Conservation (phyloP, 2,113 vertebrate genomes). For the Gasterosteus nipponicus region DNA sequence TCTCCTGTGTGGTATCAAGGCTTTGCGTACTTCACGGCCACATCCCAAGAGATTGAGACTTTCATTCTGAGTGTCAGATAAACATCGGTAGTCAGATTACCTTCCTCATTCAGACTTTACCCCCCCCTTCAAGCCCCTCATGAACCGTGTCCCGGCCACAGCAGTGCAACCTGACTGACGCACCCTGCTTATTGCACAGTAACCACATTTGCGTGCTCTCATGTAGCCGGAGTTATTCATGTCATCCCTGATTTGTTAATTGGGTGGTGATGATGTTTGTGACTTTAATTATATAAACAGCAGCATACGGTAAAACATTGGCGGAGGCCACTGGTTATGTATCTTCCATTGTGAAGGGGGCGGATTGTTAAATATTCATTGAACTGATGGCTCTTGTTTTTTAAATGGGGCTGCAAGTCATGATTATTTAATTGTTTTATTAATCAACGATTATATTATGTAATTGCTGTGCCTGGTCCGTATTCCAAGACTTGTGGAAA, state of each 20-base stretch:
- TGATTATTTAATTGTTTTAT: neutral
- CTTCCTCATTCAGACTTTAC: constrained; percentile 15
- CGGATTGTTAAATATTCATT: neutral
- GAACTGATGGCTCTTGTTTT: neutral
- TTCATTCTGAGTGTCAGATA: constrained; percentile 29
- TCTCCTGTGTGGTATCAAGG: constrained; percentile 11
- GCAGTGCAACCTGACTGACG: neutral
- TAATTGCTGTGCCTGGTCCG: neutral
- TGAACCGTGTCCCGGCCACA: neutral
- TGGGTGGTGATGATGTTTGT: neutral
- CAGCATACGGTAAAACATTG: neutral
- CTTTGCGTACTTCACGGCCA: neutral
- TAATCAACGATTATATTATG: neutral
- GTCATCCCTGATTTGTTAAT: constrained; percentile 20
- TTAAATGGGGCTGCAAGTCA: neutral
- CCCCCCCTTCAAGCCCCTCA: neutral
- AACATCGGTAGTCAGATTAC: constrained; percentile 38
- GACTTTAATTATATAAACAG: constrained; percentile 6
- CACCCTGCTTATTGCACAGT: constrained; percentile 5
- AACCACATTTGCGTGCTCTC: neutral
- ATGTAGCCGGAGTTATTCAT: neutral
- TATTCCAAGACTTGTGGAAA: neutral
- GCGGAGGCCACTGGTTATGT: neutral
- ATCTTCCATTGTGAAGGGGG: neutral
- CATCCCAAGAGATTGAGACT: constrained; percentile 4